These are phyloP conservation scores for Caenorhabditis uteleia DNA, from an alignment of 2,888 invertebrate genomes.

Conservation along the genomic window DNA sequence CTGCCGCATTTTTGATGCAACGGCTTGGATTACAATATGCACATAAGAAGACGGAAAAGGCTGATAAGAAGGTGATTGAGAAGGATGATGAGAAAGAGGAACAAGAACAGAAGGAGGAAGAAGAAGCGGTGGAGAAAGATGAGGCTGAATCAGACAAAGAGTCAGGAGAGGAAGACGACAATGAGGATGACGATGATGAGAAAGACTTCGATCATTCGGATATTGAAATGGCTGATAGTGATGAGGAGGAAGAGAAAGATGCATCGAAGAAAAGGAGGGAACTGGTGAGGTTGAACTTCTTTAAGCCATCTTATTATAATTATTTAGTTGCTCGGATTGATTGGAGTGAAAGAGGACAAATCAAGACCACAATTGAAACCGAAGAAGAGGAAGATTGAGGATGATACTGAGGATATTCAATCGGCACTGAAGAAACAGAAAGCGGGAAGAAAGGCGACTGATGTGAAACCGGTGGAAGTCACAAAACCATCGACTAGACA, in stretches of 20 bases:
- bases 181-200: conserved; percentile 1
- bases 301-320: too few species aligned
- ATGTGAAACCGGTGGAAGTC: too few species aligned
- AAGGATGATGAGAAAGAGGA: conserved; percentile 8
- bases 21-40: conserved; percentile 37
- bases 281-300: conserved; percentile 16
- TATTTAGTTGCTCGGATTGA: conserved; percentile 31
- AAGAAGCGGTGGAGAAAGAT: conserved; percentile 3
- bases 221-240: conserved; percentile 30
- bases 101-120: background rate
- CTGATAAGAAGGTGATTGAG: background rate
- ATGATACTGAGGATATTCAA: too few species aligned
- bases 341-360: conserved; percentile 28
- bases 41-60: conserved; percentile 6
- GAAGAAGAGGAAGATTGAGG: conserved; percentile 24
- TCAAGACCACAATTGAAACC: conserved; percentile 19
- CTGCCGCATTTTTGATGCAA: conserved; percentile 40
- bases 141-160: conserved; percentile 1
- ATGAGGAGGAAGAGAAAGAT: conserved; percentile 22
- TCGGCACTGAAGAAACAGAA: background rate
- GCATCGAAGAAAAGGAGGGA: conserved; percentile 21
- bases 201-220: conserved; percentile 20
- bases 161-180: conserved; percentile 1
- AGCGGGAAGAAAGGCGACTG: too few species aligned
- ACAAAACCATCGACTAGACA: background rate